Base-by-base conservation (phyloP, 2,797 vertebrate species). In the Garrulus glandarius region DNA sequence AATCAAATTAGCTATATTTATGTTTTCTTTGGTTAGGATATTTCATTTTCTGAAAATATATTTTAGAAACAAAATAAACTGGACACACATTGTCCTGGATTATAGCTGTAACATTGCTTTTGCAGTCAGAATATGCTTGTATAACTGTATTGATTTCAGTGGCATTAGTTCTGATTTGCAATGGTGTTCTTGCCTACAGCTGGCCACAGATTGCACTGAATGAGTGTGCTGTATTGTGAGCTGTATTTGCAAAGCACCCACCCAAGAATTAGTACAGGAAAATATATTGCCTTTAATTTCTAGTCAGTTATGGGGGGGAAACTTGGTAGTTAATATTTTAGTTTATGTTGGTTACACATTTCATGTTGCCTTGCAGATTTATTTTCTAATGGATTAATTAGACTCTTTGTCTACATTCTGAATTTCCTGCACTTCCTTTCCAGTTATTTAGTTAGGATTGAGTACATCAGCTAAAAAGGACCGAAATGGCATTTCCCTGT, bases 401-500 rank as follows among this genome's bases (percentile, higher is more conserved):
- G 93, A 95, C 83, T 96, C 84, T 81, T 95, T 94, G 76, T 92
- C 93, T 84, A 86, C 88, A 82, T 92, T 92, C 90, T 90, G 59
- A 46, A 74, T 86, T 90, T 90, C 93, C 97, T 98, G 95, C 92
- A 95, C 95, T 93, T 97, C 85, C 93, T 97, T 98, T 97, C 95
- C 83, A 77, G 77, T 98, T 97, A 97, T 95, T 97, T 96, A 95
- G 95, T 98, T 97, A 98, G 94, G 91, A 97, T 75, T 93, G 94
- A 98, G 77, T 55, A 89, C 94, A 96, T 97, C 93, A 97, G 77
- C 97, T 97, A 96, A 97, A 97, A 97, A 80, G 93, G 67, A 88
- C 91, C 93, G 92, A 97, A 98, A 97, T 96, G 86, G 63, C 92
- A 95, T 98, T 97, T 95, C 76, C 64, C 19, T 95, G 44, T 96